phyloP scores from a whole-genome alignment of 2,888 invertebrate species.

The Halictus ligatus region DNA sequence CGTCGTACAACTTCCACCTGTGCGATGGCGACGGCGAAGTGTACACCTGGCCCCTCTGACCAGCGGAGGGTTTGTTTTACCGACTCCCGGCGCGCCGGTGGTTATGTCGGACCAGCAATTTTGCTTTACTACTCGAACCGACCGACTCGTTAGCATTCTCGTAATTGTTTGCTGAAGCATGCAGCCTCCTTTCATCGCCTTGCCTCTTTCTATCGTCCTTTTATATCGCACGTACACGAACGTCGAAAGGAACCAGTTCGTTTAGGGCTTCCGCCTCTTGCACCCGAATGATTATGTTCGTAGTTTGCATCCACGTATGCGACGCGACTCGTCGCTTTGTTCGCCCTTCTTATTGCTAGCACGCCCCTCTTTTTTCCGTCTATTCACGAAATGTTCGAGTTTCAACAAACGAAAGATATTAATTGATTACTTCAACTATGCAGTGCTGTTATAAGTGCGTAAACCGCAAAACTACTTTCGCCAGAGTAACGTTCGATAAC shows the following conservation, averaged over 20 bases:
- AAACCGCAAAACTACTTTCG: too few relatives aligned
- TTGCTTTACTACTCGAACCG: slow-evolving; percentile 19
- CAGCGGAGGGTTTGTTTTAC: slow-evolving; percentile 29
- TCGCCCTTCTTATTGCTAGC: neutral
- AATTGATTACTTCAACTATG: too few relatives aligned
- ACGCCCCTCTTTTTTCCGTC: neutral
- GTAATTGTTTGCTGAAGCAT: neutral
- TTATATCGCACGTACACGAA: neutral
- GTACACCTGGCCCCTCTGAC: slow-evolving; percentile 22
- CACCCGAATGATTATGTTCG: neutral
- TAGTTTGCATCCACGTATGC: neutral
- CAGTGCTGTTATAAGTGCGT: too few relatives aligned
- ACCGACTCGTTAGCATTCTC: slow-evolving; percentile 2
- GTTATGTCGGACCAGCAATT: slow-evolving; percentile 15
- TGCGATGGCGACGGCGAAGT: neutral
- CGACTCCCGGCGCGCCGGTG: neutral
- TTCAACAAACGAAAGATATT: neutral
- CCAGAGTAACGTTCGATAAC: too few relatives aligned
- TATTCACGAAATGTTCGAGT: neutral
- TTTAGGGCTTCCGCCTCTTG: neutral
- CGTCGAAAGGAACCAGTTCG: neutral
- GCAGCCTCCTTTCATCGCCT: neutral
- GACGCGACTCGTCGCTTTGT: neutral
- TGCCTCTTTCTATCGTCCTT: neutral
- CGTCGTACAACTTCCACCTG: slow-evolving; percentile 23